Evolutionary conservation across 2,888 invertebrate species (phyloP), one percentile per base, ranked within the genome.

Genomic region (Ectobius pallidus): DNA sequence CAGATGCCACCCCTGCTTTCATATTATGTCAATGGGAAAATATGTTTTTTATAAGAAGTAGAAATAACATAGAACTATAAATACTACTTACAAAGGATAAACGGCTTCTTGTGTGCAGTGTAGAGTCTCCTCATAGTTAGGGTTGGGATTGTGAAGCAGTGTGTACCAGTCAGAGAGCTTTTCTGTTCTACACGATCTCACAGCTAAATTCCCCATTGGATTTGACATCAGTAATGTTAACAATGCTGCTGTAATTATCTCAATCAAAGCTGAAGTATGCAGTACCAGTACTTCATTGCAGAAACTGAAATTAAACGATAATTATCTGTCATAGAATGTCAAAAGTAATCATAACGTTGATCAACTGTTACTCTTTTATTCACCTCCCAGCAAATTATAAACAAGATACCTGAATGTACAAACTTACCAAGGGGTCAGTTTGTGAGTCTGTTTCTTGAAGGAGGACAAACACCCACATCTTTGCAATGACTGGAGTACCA

Each of bases 71-170:
- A n/a, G n/a, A n/a, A n/a, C n/a, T n/a, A n/a, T n/a, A n/a, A 20
- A 65, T 25, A 1, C 7, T 22, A 42, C 42, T 42, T 88, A 98
- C 95, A 99, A 84, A 58, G 99, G 99, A 86, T 96, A 99, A 0
- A 98, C 97, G 72, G 97, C 96, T 85, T 99, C 99, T 81, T 99
- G 97, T 0, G 98, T 97, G 83, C 99, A 99, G 83, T 96, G 92
- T 70, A 98, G 83, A 20, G 92, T 92, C 75, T 90, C 89, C 73
- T 93, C 92, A 84, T 96, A 98, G 83, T 96, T 93, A 0, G 97
- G 96, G 77, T 90, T 91, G 6, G 99, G 99, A 85, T 99, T 99
- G 80, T 96, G 90, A 75, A 99, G 87, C 77, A 98, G 84, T 0
- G 98, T 97, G 82, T 99, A 99, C 98, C 98, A 99, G 84, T 99